Base-by-base conservation (phyloP, 2,113 vertebrate species). In the Engraulis encrasicolus region DNA sequence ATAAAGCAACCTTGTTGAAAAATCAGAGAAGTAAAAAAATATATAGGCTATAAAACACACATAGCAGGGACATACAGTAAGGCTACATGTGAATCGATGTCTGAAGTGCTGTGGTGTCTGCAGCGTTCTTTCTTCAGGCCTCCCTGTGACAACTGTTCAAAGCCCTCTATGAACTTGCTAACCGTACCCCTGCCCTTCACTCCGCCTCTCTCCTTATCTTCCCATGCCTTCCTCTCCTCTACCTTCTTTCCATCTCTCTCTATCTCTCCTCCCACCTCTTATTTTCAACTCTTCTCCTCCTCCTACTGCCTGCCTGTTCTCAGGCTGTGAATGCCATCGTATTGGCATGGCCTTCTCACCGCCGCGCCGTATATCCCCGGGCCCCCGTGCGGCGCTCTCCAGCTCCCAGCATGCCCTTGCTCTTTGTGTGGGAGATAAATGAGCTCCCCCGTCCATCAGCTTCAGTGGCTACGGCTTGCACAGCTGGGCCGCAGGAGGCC, bases 351-450 rank as follows among this genome's bases (percentile, higher is more conserved):
- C 31, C 38, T 40, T 49, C 81, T 27, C 66, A 34, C 27, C 66
- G 27, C 14, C 11, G n/a, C n/a, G n/a, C n/a, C n/a, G n/a, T 14
- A 12, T n/a, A 37, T 52, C 61, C 45, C 61, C 19, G 14, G 79
- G 78, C 58, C 66, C 52, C 87, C 80, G 84, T 86, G 83, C 83
- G 87, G 78, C 86, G 83, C 81, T 85, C 87, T 89, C 88, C 85
- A 85, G 86, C 81, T 87, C 88, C 88, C 90, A 91, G 90, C 85
- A 78, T 91, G 90, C 86, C 27, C 12, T n/a, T 27, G 4, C 27
- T 40, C 71, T 81, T 66, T 78, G 78, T 79, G 83, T 88, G 81
- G 49, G 78, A 89, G 88, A 88, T 84, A 88, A 89, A 89, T 90
- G 83, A 85, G 81, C 85, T 83, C 54, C 50, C 23, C 81, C 40